Base-by-base conservation (phyloP, 1,140 invertebrate species). In the Potamilus streckersoni region DNA sequence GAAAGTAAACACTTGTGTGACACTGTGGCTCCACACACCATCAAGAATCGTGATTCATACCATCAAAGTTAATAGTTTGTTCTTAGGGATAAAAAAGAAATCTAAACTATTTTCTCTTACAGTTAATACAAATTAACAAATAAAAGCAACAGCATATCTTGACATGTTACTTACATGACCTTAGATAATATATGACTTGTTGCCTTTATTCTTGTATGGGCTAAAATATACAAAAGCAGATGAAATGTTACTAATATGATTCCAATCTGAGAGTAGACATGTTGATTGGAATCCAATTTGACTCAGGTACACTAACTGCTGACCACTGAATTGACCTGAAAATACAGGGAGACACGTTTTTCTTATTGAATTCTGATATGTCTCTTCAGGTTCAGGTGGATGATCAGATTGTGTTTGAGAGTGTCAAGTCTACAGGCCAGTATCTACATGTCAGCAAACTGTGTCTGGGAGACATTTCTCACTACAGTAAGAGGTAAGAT, bases 391-490 rank as follows among this genome's bases (percentile, higher is more conserved):
- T 89, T 49, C 87, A 88, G 85, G 81, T 88, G 27, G 85, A 87
- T 74, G 88, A 89, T 71, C 88, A 89, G 79, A 83, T 89, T 59
- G 87, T 88, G 23, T 78, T 89, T 69, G 88, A 89, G 73, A 88
- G 86, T 75, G 70, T 88, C 20, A 89, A 89, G 72, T 88, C 87
- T 16, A 75, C 82, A 16, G 84, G 86, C 12, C 87, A 89, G 59
- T 89, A 77, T 65, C 82, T 89, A 5, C 87, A 89, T 78, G 87
- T 87, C 57, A 87, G 87, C 63, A 83, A 82, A 61, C 63, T 60
- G 5, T 17, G 73, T 2, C 76, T 86, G 8, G 80, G 80, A n/a
- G 68, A 60, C 1, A 57, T 16, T 16, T 85, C 85, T 38, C 82
- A 85, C 19, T 88, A 88, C 76, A 58, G 62, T 14, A 80, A 83